Evolutionary conservation across 2,888 invertebrate species (phyloP).

Genomic region (Thelaira solivaga): DNA sequence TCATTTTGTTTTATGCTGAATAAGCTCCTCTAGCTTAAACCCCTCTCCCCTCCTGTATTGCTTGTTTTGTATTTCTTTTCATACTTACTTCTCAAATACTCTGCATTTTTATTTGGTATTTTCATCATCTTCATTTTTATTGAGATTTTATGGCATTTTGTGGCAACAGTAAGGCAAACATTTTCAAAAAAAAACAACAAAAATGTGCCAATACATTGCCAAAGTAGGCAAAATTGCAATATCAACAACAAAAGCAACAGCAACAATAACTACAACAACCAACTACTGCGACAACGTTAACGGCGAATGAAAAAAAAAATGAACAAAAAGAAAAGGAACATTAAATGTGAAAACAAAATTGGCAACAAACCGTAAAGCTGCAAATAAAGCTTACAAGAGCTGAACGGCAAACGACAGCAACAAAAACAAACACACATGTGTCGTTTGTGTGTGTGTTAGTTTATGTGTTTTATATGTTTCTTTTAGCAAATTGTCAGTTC

Average conservation of each 20-base stretch:
- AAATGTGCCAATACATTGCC: constrained; percentile 42
- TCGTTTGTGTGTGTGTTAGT: too few relatives aligned
- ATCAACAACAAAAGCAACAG: constrained; percentile 4
- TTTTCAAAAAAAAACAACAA: constrained; percentile 31
- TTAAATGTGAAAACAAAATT: constrained; percentile 50
- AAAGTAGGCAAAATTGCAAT: constrained; percentile 51
- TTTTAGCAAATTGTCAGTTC: constrained; percentile 32
- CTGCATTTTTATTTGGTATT: constrained; percentile 9
- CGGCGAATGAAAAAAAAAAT: neutral
- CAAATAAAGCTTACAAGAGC: constrained; percentile 36
- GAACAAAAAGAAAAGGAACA: too few relatives aligned
- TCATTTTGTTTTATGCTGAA: constrained; percentile 29
- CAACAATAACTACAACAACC: neutral
- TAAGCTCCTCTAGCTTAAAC: constrained; percentile 24
- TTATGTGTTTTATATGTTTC: too few relatives aligned
- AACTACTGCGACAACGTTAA: constrained; percentile 22
- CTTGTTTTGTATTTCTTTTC: too few relatives aligned
- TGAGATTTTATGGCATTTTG: constrained; percentile 36
- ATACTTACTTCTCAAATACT: constrained; percentile 13
- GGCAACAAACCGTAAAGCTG: constrained; percentile 54
- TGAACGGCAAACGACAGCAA: neutral
- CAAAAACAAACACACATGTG: constrained; percentile 10
- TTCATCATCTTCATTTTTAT: constrained; percentile 10
- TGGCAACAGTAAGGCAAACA: constrained; percentile 42
- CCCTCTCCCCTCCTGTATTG: too few relatives aligned